Evolutionary conservation across 2,888 invertebrate species (phyloP).

Genomic region (Timema podura): DNA sequence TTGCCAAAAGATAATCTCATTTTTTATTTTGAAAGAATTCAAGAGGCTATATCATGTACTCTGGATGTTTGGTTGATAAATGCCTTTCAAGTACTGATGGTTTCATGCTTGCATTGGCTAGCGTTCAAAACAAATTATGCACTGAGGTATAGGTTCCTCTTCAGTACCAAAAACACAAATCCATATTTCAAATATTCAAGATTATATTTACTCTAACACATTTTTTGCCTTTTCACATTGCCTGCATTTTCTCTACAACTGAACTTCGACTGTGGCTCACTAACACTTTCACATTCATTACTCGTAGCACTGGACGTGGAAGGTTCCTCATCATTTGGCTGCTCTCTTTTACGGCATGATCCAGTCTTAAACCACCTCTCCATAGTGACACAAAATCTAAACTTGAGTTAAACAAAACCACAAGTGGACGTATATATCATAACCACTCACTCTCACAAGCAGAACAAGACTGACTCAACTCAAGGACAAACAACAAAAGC

Average conservation of each 20-base stretch:
- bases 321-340: too few relatives aligned
- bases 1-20: neutral
- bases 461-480: too few relatives aligned
- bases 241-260: neutral
- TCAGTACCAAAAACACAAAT: neutral
- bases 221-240: neutral
- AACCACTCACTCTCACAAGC: too few relatives aligned
- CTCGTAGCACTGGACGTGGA: neutral
- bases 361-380: too few relatives aligned
- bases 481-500: too few relatives aligned
- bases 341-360: too few relatives aligned
- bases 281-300: neutral
- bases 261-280: neutral
- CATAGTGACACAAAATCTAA: too few relatives aligned
- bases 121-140: neutral
- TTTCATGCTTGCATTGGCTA: neutral
- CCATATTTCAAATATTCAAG: constrained; percentile 2
- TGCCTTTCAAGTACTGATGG: neutral
- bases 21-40: too few relatives aligned
- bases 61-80: neutral
- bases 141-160: neutral
- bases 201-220: neutral
- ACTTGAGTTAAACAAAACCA: too few relatives aligned
- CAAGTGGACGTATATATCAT: too few relatives aligned
- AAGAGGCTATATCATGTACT: neutral